Percentiles rank a stretch among this genome's conserved stretches.
phyloP scores from a whole-genome alignment of 2,113 vertebrate species.

The Pontoporia blainvillei region DNA sequence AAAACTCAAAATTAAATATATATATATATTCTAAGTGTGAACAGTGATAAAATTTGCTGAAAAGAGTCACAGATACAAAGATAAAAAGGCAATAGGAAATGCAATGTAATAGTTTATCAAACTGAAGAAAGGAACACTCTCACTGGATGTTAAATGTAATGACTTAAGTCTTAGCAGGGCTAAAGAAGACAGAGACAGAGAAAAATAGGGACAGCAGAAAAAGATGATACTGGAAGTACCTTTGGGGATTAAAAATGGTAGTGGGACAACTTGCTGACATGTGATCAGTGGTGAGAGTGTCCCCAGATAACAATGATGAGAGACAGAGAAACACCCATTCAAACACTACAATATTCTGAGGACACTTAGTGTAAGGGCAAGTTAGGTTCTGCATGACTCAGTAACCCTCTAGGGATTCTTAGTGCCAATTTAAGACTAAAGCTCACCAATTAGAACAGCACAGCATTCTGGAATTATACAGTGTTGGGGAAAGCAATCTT shows the following conservation, averaged over 20 bases:
- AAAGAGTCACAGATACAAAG: background rate
- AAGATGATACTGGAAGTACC: background rate
- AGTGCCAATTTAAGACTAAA: slow-evolving; percentile 29
- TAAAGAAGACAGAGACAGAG: background rate
- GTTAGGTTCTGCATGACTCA: background rate
- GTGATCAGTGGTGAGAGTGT: background rate
- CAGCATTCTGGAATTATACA: background rate
- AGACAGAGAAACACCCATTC: background rate
- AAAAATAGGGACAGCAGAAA: background rate
- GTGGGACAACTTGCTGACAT: background rate
- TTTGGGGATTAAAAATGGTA: background rate
- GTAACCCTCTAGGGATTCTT: background rate
- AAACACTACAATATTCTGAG: background rate
- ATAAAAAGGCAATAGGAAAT: background rate
- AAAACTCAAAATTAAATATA: background rate
- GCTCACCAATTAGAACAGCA: background rate
- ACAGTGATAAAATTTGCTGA: background rate
- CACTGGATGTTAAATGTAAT: background rate
- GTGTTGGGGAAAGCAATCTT: background rate
- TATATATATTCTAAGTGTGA: background rate
- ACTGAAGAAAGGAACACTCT: background rate
- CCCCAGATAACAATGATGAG: background rate
- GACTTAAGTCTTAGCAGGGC: background rate
- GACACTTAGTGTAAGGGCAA: background rate
- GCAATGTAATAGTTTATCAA: background rate